Evolutionary conservation across 2,888 invertebrate species (phyloP).

Genomic region (Argynnis bischoffii): DNA sequence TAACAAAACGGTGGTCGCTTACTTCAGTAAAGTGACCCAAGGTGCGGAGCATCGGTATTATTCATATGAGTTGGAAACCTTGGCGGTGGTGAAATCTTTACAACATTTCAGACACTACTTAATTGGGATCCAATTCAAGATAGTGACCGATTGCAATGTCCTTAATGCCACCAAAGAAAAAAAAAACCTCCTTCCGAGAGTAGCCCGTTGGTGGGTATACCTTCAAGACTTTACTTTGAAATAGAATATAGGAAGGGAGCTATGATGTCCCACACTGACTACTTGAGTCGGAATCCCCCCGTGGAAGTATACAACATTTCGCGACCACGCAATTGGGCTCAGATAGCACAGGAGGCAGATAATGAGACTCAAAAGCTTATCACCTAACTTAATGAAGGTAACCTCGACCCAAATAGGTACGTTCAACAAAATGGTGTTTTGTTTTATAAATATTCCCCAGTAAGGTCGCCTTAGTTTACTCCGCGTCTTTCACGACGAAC

Average conservation of each 20-base stretch:
- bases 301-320: slow-evolving; percentile 22
- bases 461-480: slow-evolving; percentile 36
- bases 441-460: slow-evolving; percentile 28
- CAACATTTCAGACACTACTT: slow-evolving; percentile 41
- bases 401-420: slow-evolving; percentile 28
- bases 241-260: slow-evolving; percentile 35
- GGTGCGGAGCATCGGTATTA: slow-evolving; percentile 39
- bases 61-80: slow-evolving; percentile 38
- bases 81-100: slow-evolving; percentile 40
- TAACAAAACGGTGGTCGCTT: slow-evolving; percentile 28
- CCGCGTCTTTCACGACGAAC: slow-evolving; percentile 37
- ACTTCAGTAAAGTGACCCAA: slow-evolving; percentile 38
- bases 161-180: slow-evolving; percentile 46
- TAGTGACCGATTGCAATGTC: slow-evolving; percentile 50
- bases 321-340: slow-evolving; percentile 37
- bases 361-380: slow-evolving; percentile 31
- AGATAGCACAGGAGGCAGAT: slow-evolving; percentile 37
- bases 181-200: slow-evolving; percentile 46
- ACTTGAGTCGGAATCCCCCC: slow-evolving; percentile 43
- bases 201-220: slow-evolving; percentile 47
- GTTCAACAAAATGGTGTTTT: slow-evolving; percentile 26
- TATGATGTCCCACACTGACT: slow-evolving; percentile 44
- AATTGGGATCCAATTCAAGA: slow-evolving; percentile 36
- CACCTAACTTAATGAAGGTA: slow-evolving; percentile 23
- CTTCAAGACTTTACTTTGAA: slow-evolving; percentile 37